These are phyloP conservation scores for Aricia artaxerxes DNA, from an alignment of 2,888 invertebrate genomes.

Conservation along the genomic window DNA sequence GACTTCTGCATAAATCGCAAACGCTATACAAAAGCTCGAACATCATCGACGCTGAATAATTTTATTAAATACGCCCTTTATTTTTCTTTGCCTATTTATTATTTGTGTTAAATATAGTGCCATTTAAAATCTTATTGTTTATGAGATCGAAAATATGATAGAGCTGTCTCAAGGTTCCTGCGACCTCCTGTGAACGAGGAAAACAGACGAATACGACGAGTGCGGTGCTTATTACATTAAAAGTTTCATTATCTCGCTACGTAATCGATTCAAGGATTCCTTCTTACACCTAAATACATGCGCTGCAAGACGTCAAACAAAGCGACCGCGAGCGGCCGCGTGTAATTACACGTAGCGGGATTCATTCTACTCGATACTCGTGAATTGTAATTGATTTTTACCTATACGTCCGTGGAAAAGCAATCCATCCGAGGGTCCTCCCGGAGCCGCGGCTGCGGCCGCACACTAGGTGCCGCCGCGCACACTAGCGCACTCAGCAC, in stretches of 20 bases:
- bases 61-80: conserved; percentile 4
- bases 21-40: conserved; percentile 57
- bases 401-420: conserved; percentile 78
- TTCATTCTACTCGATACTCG: conserved; percentile 8
- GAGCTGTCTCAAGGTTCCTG: conserved; percentile 55
- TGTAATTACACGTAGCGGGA: not conserved
- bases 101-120: not conserved
- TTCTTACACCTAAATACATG: conserved; percentile 55
- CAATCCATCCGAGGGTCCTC: conserved; percentile 78
- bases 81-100: conserved; percentile 13
- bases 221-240: conserved; percentile 19
- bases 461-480: conserved; percentile 63
- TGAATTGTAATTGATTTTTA: conserved; percentile 58
- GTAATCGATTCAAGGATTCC: conserved; percentile 59
- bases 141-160: not conserved
- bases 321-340: conserved; percentile 47
- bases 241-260: conserved; percentile 24
- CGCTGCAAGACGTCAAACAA: conserved; percentile 59
- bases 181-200: conserved; percentile 56
- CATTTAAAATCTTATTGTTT: not conserved
- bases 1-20: conserved; percentile 61
- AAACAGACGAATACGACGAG: conserved; percentile 55
- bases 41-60: conserved; percentile 35
- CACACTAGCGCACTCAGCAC: conserved; percentile 71
- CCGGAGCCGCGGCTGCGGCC: conserved; percentile 65